Evolutionary conservation across 1,140 invertebrate genomes (phyloP).

Genomic region (Chelonus insularis): DNA sequence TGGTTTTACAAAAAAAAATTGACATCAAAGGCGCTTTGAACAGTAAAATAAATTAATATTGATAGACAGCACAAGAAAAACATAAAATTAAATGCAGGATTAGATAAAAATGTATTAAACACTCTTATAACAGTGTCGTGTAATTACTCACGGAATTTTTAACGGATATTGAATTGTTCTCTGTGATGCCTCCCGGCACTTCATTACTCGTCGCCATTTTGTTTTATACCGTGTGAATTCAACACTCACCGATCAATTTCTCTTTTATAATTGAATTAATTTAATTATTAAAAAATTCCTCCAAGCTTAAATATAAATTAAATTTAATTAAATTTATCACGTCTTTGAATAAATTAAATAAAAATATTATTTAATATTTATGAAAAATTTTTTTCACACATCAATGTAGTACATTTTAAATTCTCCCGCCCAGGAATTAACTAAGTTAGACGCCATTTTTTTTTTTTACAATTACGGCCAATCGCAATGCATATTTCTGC

Average conservation of each 20-base stretch:
- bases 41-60: not conserved
- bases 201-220: slow-evolving; percentile 55
- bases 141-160: slow-evolving; percentile 48
- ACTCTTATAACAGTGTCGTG: not conserved
- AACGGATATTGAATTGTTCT: slow-evolving; percentile 37
- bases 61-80: not conserved
- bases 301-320: not conserved
- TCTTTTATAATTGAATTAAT: not conserved
- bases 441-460: no score
- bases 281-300: not conserved
- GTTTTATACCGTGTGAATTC: slow-evolving; percentile 9
- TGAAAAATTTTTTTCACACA: no score
- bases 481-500: no score
- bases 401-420: no score
- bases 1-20: not conserved
- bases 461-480: no score
- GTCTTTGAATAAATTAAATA: no score
- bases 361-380: no score
- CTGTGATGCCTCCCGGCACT: slow-evolving; percentile 52
- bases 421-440: no score
- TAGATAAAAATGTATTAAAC: not conserved
- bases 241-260: not conserved
- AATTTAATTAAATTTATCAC: no score
- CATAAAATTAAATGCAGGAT: not conserved
- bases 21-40: not conserved